Evolutionary conservation across 2,888 invertebrate genomes (phyloP), one percentile per base, ranked within the genome.

Genomic region (Theristus sp.): DNA sequence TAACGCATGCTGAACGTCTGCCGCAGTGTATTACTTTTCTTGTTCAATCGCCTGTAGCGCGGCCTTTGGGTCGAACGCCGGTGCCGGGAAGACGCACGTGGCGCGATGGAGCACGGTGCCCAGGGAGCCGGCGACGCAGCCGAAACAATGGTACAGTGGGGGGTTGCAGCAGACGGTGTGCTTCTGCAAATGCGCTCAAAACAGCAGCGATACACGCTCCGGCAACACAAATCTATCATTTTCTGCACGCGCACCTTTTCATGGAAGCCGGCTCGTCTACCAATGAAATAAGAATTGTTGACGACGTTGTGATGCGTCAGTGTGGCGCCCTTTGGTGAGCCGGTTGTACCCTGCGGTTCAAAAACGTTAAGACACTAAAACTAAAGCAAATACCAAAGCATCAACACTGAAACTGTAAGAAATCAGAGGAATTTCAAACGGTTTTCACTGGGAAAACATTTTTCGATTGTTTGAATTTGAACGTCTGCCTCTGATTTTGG

Each of bases 311-410:
- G 82, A 71, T 90, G 88, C 1, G 77, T 72, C 24, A 79, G 68
- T 2, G 72, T 73, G 10, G 76, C 78, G 52, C 85, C 89, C 74
- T 89, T 89, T 0, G 89, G 86, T 49, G 76, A 73, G n/a, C 84
- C 84, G 0, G 89, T 87, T 0, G 86, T 86, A 25, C 86, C 87
- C 81, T 81, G 65, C 25, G 46, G n/a, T n/a, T n/a, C n/a, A n/a
- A n/a, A n/a, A n/a, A n/a, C n/a, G n/a, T n/a, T n/a, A n/a, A n/a
- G n/a, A n/a, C n/a, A n/a, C n/a, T n/a, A n/a, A n/a, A n/a, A n/a
- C n/a, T n/a, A n/a, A n/a, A n/a, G n/a, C n/a, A n/a, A n/a, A n/a
- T n/a, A n/a, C n/a, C n/a, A n/a, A n/a, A n/a, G n/a, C 6, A 38
- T 38, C 38, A 38, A 13, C 6, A 38, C 17, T 6, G 38, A 38